Base-by-base conservation (phyloP, 2,113 vertebrate species). In the Syngnathus scovelli region DNA sequence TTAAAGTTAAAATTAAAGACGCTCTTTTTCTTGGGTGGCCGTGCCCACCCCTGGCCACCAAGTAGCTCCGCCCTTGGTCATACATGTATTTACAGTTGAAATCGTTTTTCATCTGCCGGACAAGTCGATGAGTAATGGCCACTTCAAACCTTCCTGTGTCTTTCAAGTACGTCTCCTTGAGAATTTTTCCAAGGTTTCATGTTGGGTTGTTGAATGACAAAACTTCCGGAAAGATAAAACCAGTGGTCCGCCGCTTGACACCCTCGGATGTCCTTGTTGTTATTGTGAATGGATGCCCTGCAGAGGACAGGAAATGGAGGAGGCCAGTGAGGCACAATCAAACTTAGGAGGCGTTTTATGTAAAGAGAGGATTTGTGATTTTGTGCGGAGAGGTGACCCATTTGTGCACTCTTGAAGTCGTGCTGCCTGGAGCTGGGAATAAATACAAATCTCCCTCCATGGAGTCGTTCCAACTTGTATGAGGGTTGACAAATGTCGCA, bases 241-340 rank as follows among this genome's bases (percentile, higher is more conserved):
- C 81, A 72, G 75, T 37, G 85, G 78, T 82, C 86, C 85, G 79
- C 76, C 76, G 76, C 72, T 41, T 16, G 27, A 18, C 72, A 81
- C 73, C 77, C 56, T 77, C 74, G 82, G 78, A 85, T 77, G 78
- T 83, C 72, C 81, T 88, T 83, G 80, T 83, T 86, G 85, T 87
- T 85, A 81, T 87, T 84, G 33, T 83, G 81, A 86, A 85, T 77
- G 78, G 59, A 74, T 74, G 68, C 80, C 78, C 78, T 68, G 79
- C 80, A 81, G 78, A 77, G 67, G 74, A 78, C 81, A 58, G 43
- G 59, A 76, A 79, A 81, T 67, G 68, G 74, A 79, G 68, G 64
- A 43, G n/a, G 60, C 65, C 76, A 56, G 63, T 16, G 44, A 75
- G 82, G 64, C 49, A 78, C 11, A 36, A 36, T 21, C 44, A 49